phyloP scores from a whole-genome alignment of 2,113 vertebrate genomes.

The Myiozetetes cayanensis region DNA sequence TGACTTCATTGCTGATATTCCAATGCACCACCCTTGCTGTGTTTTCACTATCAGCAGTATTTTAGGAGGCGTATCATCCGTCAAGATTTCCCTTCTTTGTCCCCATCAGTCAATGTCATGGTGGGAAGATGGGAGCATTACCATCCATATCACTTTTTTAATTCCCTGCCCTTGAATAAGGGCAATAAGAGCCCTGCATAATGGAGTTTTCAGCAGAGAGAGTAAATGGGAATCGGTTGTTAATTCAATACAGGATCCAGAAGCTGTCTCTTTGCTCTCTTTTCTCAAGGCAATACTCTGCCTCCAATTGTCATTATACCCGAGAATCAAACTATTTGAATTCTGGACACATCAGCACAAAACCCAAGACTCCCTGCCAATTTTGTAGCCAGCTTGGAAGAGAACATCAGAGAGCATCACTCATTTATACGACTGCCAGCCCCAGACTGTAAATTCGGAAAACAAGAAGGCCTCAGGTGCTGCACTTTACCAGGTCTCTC shows the following conservation, averaged over 20 bases:
- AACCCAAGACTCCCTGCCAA: slow-evolving; percentile 73
- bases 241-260: slow-evolving; percentile 43
- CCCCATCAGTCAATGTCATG: slow-evolving; percentile 67
- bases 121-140: slow-evolving; percentile 52
- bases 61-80: slow-evolving; percentile 63
- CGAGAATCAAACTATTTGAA: slow-evolving; percentile 74
- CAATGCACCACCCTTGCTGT: background rate
- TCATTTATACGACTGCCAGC: slow-evolving; percentile 76
- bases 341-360: slow-evolving; percentile 77
- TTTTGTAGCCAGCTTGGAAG: slow-evolving; percentile 65
- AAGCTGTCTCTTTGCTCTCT: slow-evolving; percentile 48
- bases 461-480: slow-evolving; percentile 64
- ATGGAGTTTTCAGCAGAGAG: slow-evolving; percentile 31
- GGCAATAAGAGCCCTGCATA: slow-evolving; percentile 32
- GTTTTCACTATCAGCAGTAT: slow-evolving; percentile 54
- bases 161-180: slow-evolving; percentile 73
- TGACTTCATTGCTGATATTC: background rate
- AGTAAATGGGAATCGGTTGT: slow-evolving; percentile 14
- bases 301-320: slow-evolving; percentile 64
- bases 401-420: slow-evolving; percentile 69
- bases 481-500: slow-evolving; percentile 45
- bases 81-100: slow-evolving; percentile 65
- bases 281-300: slow-evolving; percentile 69
- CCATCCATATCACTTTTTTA: slow-evolving; percentile 67
- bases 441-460: slow-evolving; percentile 68